These are phyloP conservation scores for Acronicta aceris DNA, from an alignment of 2,888 invertebrate genomes.

Conservation along the genomic window DNA sequence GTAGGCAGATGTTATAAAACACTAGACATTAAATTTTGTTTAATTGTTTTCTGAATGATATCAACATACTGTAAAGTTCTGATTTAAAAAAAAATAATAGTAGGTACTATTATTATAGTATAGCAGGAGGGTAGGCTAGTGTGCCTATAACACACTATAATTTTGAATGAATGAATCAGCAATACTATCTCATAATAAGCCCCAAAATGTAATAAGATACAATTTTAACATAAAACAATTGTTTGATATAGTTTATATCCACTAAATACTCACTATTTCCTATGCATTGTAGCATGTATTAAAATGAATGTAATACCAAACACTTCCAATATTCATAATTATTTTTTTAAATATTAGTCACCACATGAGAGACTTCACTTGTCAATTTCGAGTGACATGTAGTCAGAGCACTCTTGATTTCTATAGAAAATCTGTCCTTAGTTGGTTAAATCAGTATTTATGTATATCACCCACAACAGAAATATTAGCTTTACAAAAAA, in stretches of 20 bases:
- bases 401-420: conserved; percentile 76
- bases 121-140: too few relatives aligned
- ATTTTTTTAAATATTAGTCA: conserved; percentile 59
- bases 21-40: conserved; percentile 6
- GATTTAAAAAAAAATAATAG: not conserved
- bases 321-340: conserved; percentile 65
- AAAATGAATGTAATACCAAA: conserved; percentile 59
- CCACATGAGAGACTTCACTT: conserved; percentile 64
- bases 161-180: too few relatives aligned
- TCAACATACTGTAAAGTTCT: not conserved
- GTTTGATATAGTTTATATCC: conserved; percentile 7
- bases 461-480: conserved; percentile 27
- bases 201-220: not conserved
- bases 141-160: too few relatives aligned
- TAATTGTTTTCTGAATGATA: conserved; percentile 3
- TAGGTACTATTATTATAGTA: not conserved
- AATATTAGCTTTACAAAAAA: conserved; percentile 17
- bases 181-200: conserved; percentile 2
- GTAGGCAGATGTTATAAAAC: conserved; percentile 26
- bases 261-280: conserved; percentile 81
- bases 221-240: conserved; percentile 8
- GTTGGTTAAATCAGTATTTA: conserved; percentile 37
- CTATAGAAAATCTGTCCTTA: conserved; percentile 42
- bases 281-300: conserved; percentile 75
- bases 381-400: conserved; percentile 73